Evolutionary conservation across 2,113 vertebrate genomes (phyloP), one percentile per base, ranked within the genome.

Genomic region (Lophius piscatorius): DNA sequence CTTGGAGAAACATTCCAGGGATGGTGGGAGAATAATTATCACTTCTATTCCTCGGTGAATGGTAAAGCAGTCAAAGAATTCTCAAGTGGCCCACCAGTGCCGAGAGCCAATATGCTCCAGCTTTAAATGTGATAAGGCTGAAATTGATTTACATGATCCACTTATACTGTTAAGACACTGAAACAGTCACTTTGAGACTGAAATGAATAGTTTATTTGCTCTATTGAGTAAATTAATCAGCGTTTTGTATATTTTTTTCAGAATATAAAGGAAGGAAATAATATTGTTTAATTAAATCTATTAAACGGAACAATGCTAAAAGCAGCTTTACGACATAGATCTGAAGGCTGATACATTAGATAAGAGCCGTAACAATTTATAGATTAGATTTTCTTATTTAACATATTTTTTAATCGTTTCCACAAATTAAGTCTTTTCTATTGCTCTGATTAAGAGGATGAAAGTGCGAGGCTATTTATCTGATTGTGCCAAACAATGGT

Each of bases 1-100:
- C 45, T 70, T 78, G 20, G 36, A 63, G 21, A 42, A 39, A 58
- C 45, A 44, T 70, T 72, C 65, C 65, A 13, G 81, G 66, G 61
- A 80, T 35, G 35, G 49, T 10, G 23, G 57, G 50, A 54, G 73
- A 74, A 69, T 78, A 71, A 87, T 87, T 80, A 61, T 59, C 61
- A 50, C 57, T 70, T 69, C 48, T 57, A 45, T 76, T 77, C 70
- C 49, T 26, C 47, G 62, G 63, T 68, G 78, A 83, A 58, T 50
- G 34, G 61, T 63, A 61, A 76, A 74, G 54, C 31, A 11, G 31
- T 69, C 69, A 55, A 60, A 55, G 70, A 78, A 66, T 72, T 42
- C 73, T 84, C 73, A 48, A 78, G 76, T 52, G 70, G 76, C 64
- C 63, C 24, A 16, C 21, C 39, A 36, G 63, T 5, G 45, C 60